These are phyloP conservation scores for Azorinus chamasolen DNA, from an alignment of 2,888 invertebrate genomes.

Conservation along the genomic window DNA sequence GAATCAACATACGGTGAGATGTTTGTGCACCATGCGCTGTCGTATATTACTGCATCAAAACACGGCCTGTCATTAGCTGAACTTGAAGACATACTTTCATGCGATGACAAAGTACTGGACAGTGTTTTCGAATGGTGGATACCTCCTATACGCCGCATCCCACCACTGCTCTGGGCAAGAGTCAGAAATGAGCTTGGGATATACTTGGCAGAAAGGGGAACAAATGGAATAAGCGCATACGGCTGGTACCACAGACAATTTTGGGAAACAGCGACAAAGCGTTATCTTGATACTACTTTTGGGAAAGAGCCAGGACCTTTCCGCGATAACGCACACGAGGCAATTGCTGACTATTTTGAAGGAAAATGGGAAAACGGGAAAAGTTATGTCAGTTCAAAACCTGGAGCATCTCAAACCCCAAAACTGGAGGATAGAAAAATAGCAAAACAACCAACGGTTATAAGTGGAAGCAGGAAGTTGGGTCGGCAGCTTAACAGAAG, in stretches of 20 bases:
- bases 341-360: conserved; percentile 81
- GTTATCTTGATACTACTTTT: conserved; percentile 60
- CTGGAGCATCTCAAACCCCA: conserved; percentile 72
- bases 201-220: conserved; percentile 73
- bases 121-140: conserved; percentile 75
- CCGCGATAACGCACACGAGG: conserved; percentile 69
- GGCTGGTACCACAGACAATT: conserved; percentile 83
- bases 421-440: conserved; percentile 75
- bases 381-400: conserved; percentile 25
- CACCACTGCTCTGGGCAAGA: conserved; percentile 80
- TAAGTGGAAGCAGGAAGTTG: conserved; percentile 58
- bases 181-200: conserved; percentile 71
- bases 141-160: conserved; percentile 81
- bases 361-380: conserved; percentile 79
- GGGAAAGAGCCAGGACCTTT: conserved; percentile 23
- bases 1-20: conserved; percentile 72
- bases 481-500: conserved; percentile 72
- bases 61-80: conserved; percentile 77
- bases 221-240: conserved; percentile 75
- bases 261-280: conserved; percentile 73
- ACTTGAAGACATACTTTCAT: conserved; percentile 79
- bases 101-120: conserved; percentile 78
- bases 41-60: conserved; percentile 77
- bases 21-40: conserved; percentile 73
- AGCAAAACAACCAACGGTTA: conserved; percentile 76